phyloP scores from a whole-genome alignment of 2,113 vertebrate species.

The Ptyas mucosa region DNA sequence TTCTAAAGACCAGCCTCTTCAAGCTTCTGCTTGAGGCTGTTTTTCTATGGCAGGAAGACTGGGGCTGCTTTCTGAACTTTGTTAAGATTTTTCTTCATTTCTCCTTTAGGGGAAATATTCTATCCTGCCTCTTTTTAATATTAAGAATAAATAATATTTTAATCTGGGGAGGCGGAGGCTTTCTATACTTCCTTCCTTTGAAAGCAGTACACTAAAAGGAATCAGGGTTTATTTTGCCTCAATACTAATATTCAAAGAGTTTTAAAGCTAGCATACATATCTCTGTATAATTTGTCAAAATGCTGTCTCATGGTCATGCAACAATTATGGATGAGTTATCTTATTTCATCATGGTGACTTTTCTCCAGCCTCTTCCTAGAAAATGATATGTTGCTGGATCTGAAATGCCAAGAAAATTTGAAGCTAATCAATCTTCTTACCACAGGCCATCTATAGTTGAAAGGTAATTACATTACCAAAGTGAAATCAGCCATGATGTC shows the following conservation, averaged over 20 bases:
- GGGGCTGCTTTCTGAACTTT: too few relatives aligned
- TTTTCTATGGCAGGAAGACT: too few relatives aligned
- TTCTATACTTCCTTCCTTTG: not conserved
- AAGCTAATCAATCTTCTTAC: not conserved
- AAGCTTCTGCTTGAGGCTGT: too few relatives aligned
- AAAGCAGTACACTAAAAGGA: not conserved
- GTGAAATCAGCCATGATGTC: constrained; percentile 28
- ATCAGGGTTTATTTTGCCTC: not conserved
- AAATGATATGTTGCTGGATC: not conserved
- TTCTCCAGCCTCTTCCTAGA: not conserved
- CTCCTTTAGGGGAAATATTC: too few relatives aligned
- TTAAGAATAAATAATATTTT: too few relatives aligned
- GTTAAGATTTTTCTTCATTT: too few relatives aligned
- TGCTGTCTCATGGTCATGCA: not conserved
- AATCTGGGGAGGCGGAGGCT: too few relatives aligned
- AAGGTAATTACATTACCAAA: not conserved
- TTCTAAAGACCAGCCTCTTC: too few relatives aligned
- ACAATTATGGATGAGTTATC: not conserved
- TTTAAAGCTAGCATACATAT: not conserved
- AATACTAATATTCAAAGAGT: not conserved
- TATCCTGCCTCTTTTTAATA: too few relatives aligned
- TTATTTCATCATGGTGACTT: not conserved
- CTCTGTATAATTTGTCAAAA: not conserved
- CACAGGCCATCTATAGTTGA: not conserved
- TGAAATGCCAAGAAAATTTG: not conserved